Conservation (phyloP, 2,797 vertebrate species). For the Halcyon smyrnensis region DNA sequence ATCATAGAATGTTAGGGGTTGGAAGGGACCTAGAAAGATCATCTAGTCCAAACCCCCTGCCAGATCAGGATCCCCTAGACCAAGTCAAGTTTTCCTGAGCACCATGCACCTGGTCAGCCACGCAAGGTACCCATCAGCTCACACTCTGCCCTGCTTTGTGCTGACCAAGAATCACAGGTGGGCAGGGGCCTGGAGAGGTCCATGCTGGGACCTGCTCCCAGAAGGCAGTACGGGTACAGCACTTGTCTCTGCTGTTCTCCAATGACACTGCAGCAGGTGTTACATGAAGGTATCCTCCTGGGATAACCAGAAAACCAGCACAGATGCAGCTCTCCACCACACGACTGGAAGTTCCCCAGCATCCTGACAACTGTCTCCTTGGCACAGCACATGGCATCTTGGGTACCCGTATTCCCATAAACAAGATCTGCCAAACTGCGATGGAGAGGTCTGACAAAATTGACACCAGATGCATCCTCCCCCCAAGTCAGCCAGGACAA, state of each 20-base stretch:
- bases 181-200: not conserved
- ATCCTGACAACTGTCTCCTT: not conserved
- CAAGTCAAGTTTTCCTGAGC: not conserved
- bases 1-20: no score
- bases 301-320: not conserved
- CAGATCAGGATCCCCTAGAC: no score
- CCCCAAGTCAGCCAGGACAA: not conserved
- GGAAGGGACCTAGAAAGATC: no score
- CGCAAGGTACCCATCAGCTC: not conserved
- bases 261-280: accelerated
- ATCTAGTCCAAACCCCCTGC: no score
- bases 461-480: not conserved
- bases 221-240: not conserved
- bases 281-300: not conserved
- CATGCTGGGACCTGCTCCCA: not conserved
- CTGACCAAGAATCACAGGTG: not conserved
- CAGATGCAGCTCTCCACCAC: not conserved
- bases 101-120: not conserved
- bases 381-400: not conserved
- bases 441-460: not conserved
- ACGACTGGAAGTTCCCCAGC: accelerated
- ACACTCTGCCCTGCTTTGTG: not conserved
- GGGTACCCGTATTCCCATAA: not conserved
- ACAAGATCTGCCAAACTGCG: not conserved
- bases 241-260: not conserved